phyloP scores from a whole-genome alignment of 2,113 vertebrate genomes.

The Erythrocercus mccallii region DNA sequence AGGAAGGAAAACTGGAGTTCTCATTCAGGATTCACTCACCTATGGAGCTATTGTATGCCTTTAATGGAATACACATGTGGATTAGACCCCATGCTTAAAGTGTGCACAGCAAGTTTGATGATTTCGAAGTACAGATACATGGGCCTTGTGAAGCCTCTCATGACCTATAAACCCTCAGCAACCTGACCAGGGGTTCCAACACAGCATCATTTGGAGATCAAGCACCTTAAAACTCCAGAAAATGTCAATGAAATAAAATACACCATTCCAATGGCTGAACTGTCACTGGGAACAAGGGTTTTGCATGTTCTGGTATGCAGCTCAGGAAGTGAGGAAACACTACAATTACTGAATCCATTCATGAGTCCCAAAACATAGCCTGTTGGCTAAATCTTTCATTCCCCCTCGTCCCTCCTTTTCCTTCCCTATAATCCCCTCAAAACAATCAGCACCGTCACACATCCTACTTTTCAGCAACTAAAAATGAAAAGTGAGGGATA shows the following conservation, averaged over 20 bases:
- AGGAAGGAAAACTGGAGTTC: neutral
- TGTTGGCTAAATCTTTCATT: neutral
- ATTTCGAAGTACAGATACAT: neutral
- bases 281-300: neutral
- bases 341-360: neutral
- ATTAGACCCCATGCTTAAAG: neutral
- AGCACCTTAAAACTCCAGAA: neutral
- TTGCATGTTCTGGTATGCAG: rapidly evolving
- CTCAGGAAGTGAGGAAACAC: neutral
- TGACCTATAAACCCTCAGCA: neutral
- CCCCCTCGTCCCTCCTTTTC: neutral
- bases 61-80: rapidly evolving
- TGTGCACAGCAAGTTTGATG: neutral
- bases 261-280: neutral
- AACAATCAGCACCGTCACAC: neutral
- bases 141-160: neutral
- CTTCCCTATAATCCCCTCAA: neutral
- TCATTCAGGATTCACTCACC: neutral
- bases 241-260: neutral
- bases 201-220: neutral
- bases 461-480: neutral
- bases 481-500: neutral
- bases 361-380: rapidly evolving
- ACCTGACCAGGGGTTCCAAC: neutral
- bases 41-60: rapidly evolving